phyloP scores from a whole-genome alignment of 1,140 invertebrate genomes.

The Cylas formicarius region DNA sequence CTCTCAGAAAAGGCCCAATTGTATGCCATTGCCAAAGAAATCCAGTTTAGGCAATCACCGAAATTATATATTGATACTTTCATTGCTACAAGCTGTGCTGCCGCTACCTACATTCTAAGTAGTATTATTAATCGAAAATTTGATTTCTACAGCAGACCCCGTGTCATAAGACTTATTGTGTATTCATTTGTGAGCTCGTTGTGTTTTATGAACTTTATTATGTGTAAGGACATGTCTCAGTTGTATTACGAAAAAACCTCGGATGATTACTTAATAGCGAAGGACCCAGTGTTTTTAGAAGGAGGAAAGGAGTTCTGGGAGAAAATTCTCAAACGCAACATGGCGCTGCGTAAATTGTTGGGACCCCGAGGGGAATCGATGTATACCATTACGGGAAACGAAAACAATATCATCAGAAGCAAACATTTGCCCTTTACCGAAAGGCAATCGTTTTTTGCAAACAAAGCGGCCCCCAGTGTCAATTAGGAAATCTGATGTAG shows the following conservation, averaged over 20 bases:
- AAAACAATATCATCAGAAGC: conserved; percentile 54
- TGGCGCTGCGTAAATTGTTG: conserved; percentile 59
- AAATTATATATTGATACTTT: conserved; percentile 48
- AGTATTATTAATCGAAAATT: conserved; percentile 47
- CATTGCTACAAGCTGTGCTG: conserved; percentile 44
- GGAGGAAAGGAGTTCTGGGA: conserved; percentile 70
- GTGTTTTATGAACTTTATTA: conserved; percentile 52
- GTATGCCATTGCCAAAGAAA: conserved; percentile 68
- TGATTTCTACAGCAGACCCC: conserved; percentile 49
- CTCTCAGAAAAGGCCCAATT: conserved; percentile 67
- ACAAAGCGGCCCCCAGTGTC: too few relatives aligned
- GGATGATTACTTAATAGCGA: conserved; percentile 52
- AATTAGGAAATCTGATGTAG: too few relatives aligned
- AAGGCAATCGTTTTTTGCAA: conserved; percentile 58
- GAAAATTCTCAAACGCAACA: conserved; percentile 64
- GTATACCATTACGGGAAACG: conserved; percentile 63
- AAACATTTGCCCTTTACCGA: conserved; percentile 54
- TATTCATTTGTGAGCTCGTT: conserved; percentile 54
- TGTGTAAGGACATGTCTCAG: conserved; percentile 56
- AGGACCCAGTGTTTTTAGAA: conserved; percentile 56
- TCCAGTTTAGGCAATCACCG: conserved; percentile 51
- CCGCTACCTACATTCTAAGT: conserved; percentile 45
- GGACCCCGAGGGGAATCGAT: conserved; percentile 49
- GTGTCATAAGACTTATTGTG: conserved; percentile 44
- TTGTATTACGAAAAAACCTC: conserved; percentile 52